Evolutionary conservation across 2,888 invertebrate genomes (phyloP).

Genomic region (Drosophila basisetae): DNA sequence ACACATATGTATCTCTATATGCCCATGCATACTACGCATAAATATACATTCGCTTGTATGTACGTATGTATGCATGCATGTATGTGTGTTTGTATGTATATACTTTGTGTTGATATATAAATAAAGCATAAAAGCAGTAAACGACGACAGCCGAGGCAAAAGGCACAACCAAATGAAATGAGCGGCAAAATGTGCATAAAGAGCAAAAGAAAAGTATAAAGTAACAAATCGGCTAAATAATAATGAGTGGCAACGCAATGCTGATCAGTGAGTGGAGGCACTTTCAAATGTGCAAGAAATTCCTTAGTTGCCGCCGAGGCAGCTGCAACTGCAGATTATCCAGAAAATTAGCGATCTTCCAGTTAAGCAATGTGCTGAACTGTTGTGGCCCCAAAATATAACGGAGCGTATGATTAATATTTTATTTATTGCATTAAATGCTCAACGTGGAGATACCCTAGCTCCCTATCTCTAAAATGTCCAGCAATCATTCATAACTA

Average conservation of each 20-base stretch:
- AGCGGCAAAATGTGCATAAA: conserved; percentile 26
- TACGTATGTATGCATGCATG: not conserved
- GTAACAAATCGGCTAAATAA: conserved; percentile 58
- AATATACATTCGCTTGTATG: conserved; percentile 28
- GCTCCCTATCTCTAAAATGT: not conserved
- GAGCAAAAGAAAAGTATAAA: conserved; percentile 25
- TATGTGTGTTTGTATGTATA: conserved; percentile 1
- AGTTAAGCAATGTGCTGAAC: conserved; percentile 9
- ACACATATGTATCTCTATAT: conserved; percentile 6
- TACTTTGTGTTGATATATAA: conserved; percentile 41
- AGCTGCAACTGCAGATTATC: conserved; percentile 38
- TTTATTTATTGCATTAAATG: not conserved
- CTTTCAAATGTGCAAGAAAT: conserved; percentile 19
- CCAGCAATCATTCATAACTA: not conserved
- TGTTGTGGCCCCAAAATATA: conserved; percentile 4
- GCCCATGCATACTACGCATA: conserved; percentile 5
- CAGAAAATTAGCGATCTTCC: conserved; percentile 17
- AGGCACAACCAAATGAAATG: conserved; percentile 58
- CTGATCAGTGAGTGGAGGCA: conserved; percentile 6
- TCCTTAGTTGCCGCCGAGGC: conserved; percentile 14
- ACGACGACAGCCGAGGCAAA: conserved; percentile 49
- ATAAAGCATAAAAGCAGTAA: conserved; percentile 61
- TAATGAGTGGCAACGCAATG: conserved; percentile 25
- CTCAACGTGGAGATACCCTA: not conserved
- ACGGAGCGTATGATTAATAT: conserved; percentile 37